Percentiles rank a stretch among this genome's conserved stretches.
phyloP scores from a whole-genome alignment of 1,140 invertebrate genomes.

The Dufourea novaeangliae region DNA sequence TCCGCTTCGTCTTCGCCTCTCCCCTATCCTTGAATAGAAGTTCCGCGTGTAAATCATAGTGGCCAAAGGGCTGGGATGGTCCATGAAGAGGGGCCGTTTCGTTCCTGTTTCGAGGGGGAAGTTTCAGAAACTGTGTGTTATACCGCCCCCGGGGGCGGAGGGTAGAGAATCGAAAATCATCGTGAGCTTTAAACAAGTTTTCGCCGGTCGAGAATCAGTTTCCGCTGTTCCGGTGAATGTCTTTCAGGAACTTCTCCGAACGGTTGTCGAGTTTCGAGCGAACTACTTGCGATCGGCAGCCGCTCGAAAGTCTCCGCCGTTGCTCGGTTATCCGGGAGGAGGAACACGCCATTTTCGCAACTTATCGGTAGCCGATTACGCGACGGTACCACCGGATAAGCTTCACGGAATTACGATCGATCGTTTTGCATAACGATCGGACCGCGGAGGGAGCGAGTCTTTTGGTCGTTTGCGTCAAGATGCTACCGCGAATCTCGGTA shows the following conservation, averaged over 20 bases:
- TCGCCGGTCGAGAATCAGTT: slow-evolving; percentile 42
- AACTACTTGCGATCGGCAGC: neutral
- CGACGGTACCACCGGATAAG: neutral
- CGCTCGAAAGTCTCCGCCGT: neutral
- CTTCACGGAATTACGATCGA: neutral
- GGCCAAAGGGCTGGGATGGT: neutral
- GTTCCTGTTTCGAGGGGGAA: neutral
- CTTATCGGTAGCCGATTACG: slow-evolving; percentile 18
- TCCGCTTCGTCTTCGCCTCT: neutral
- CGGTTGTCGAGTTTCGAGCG: slow-evolving; percentile 35
- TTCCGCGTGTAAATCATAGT: slow-evolving; percentile 7
- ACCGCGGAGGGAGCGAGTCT: neutral
- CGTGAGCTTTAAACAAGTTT: slow-evolving; percentile 52
- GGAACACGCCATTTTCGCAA: slow-evolving; percentile 7
- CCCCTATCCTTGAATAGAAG: neutral
- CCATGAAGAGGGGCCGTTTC: slow-evolving; percentile 5
- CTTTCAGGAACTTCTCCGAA: slow-evolving; percentile 42
- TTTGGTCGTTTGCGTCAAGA: neutral
- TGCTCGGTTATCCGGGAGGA: neutral
- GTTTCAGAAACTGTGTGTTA: neutral
- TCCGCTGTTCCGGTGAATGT: slow-evolving; percentile 31
- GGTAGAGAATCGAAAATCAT: slow-evolving; percentile 39
- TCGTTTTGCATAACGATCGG: slow-evolving; percentile 8
- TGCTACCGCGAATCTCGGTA: neutral
- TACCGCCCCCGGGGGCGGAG: neutral